These are phyloP conservation scores for Eolophus roseicapilla DNA, from an alignment of 2,113 vertebrate species.

Conservation along the genomic window DNA sequence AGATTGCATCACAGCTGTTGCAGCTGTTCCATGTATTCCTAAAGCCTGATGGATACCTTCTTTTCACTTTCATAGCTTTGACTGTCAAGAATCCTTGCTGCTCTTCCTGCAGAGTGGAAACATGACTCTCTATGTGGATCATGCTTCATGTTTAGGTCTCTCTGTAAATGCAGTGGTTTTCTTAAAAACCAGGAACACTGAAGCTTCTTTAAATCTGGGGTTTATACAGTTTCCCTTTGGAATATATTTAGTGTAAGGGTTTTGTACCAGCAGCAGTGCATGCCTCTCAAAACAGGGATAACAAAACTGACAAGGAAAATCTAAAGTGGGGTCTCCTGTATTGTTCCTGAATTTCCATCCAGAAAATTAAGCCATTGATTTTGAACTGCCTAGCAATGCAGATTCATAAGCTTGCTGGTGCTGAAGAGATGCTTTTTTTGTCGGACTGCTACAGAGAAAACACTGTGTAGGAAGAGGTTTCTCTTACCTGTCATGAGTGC, in stretches of 20 bases:
- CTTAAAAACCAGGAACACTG: not conserved
- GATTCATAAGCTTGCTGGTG: not conserved
- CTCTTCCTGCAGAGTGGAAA: not conserved
- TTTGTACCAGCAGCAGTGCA: not conserved
- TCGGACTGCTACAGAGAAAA: not conserved
- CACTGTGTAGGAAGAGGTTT: not conserved
- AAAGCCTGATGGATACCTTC: not conserved
- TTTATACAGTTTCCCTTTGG: not conserved
- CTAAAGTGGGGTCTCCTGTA: not conserved
- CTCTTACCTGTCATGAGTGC: not conserved
- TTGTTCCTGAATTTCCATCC: not conserved
- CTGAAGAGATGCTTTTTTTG: not conserved
- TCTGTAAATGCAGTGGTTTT: not conserved
- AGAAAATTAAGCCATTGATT: not conserved
- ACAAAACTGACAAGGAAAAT: not conserved
- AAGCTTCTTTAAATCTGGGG: not conserved
- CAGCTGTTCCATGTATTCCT: not conserved
- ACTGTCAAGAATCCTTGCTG: not conserved
- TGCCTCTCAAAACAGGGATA: not conserved
- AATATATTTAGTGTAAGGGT: not conserved
- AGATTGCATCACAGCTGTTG: not conserved
- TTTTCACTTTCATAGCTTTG: not conserved
- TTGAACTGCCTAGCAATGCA: not conserved
- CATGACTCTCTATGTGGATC: not conserved
- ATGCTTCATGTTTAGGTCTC: not conserved